Evolutionary conservation across 2,113 vertebrate species (phyloP).

Genomic region (Pelobates fuscus): DNA sequence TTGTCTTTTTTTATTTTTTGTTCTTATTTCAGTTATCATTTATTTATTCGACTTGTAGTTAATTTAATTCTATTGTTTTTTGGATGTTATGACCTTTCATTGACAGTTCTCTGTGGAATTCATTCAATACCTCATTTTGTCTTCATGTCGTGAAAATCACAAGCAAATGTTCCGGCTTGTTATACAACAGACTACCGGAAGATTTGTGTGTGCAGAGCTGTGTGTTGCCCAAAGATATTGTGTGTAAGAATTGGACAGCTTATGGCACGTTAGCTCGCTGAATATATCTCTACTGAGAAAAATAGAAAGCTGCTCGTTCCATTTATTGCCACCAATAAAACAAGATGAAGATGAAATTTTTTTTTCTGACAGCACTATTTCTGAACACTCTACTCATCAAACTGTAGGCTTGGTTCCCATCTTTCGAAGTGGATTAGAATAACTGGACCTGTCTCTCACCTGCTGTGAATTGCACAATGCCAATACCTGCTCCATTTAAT

Average conservation of each 20-base stretch:
- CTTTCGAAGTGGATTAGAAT: background rate
- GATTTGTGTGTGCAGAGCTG: background rate
- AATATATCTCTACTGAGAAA: background rate
- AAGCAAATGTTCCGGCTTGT: background rate
- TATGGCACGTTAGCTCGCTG: background rate
- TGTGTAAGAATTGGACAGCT: background rate
- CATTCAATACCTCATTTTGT: too few relatives aligned
- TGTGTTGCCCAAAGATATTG: background rate
- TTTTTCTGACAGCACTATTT: background rate
- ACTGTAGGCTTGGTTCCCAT: background rate
- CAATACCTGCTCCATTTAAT: background rate
- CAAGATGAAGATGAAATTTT: background rate
- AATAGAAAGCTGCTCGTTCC: background rate
- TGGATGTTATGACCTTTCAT: too few relatives aligned
- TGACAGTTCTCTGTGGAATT: too few relatives aligned
- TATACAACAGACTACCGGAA: background rate
- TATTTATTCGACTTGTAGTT: too few relatives aligned
- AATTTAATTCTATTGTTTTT: too few relatives aligned
- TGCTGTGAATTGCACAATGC: background rate
- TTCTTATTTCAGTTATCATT: too few relatives aligned
- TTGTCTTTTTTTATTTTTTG: too few relatives aligned
- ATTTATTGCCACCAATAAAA: slow-evolving; percentile 1
- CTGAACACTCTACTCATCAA: background rate
- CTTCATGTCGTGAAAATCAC: background rate
- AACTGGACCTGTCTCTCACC: background rate